Evolutionary conservation across 2,797 vertebrate genomes (phyloP).

Genomic region (Anas bernieri): DNA sequence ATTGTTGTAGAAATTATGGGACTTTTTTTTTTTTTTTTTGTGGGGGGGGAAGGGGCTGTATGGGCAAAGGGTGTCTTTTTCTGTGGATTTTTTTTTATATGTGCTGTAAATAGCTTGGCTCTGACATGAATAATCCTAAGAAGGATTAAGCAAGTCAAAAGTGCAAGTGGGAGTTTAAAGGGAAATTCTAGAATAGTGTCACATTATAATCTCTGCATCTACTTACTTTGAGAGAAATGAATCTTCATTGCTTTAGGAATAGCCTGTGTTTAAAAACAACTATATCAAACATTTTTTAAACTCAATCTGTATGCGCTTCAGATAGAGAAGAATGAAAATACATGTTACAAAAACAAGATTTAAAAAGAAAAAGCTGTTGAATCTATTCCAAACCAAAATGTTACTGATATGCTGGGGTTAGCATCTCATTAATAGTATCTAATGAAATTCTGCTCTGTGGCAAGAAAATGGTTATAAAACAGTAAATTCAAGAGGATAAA

Average conservation of each 20-base stretch:
- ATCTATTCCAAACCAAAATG: neutral
- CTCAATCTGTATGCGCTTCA: neutral
- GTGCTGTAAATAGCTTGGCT: neutral
- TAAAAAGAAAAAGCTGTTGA: neutral
- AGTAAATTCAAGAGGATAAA: neutral
- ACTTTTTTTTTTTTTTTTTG: neutral
- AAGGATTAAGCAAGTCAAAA: neutral
- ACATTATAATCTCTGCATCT: neutral
- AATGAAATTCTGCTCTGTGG: neutral
- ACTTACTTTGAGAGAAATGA: neutral
- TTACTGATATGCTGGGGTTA: neutral
- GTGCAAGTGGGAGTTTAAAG: neutral
- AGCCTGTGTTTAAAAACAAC: neutral
- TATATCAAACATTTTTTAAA: neutral
- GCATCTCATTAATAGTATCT: neutral
- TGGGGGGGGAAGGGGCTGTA: too few relatives aligned
- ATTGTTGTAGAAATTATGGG: neutral
- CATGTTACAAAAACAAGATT: neutral
- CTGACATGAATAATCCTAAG: neutral
- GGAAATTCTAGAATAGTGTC: neutral
- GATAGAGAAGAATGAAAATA: neutral
- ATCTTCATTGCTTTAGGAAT: neutral
- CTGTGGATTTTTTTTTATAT: neutral
- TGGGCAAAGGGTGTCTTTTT: neutral
- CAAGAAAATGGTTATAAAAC: neutral